Conservation (phyloP, 2,113 vertebrate species). For the Galemys pyrenaicus region DNA sequence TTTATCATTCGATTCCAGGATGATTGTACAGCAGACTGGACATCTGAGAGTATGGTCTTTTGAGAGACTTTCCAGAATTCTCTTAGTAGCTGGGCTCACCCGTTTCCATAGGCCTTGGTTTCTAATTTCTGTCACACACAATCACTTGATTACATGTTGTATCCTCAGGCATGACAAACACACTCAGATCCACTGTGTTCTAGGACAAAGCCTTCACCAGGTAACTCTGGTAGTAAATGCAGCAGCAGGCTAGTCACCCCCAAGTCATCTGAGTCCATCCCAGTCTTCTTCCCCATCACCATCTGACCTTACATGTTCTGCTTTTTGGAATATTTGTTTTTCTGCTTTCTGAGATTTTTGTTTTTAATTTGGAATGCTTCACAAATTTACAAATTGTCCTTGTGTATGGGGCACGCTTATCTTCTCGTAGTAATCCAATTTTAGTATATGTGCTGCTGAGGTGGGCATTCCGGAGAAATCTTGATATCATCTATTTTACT, state of each 20-base stretch:
- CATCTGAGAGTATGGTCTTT: background rate
- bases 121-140: background rate
- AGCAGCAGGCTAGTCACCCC: background rate
- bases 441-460: too few relatives aligned
- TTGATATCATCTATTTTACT: background rate
- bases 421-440: too few relatives aligned
- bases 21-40: background rate
- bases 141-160: too few relatives aligned
- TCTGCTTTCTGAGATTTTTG: background rate
- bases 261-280: background rate
- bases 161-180: accelerated
- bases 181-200: background rate
- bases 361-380: too few relatives aligned
- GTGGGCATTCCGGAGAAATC: background rate
- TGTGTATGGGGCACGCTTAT: too few relatives aligned
- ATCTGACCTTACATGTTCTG: background rate
- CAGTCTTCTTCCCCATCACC: background rate
- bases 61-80: background rate
- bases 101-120: background rate
- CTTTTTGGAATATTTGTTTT: background rate
- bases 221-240: background rate
- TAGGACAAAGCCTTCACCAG: background rate
- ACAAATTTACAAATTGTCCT: too few relatives aligned
- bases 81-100: background rate
- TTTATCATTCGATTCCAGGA: background rate